phyloP scores from a whole-genome alignment of 2,888 invertebrate species.

The Torymus auratus region DNA sequence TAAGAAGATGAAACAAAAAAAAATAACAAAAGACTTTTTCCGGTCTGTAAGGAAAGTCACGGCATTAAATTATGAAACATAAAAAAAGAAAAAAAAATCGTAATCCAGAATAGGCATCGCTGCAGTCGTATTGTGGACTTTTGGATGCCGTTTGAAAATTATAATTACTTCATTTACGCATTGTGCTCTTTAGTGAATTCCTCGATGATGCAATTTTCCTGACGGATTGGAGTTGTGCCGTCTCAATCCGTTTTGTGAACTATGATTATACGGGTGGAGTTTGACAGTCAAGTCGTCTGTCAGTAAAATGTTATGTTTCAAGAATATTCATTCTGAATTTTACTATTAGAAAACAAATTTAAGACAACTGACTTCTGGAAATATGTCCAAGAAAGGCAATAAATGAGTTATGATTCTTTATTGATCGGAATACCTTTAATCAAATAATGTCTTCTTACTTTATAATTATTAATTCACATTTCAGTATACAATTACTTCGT shows the following conservation, averaged over 20 bases:
- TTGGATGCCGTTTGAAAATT: constrained; percentile 75
- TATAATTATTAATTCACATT: constrained; percentile 14
- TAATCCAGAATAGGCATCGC: constrained; percentile 77
- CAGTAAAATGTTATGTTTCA: constrained; percentile 41
- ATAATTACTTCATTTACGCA: constrained; percentile 62
- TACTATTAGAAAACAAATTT: constrained; percentile 51
- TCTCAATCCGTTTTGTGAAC: constrained; percentile 38
- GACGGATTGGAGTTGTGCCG: constrained; percentile 18
- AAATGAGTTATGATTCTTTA: background rate
- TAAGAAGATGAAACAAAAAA: constrained; percentile 58
- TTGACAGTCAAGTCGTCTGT: constrained; percentile 52
- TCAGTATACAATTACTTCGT: constrained; percentile 11
- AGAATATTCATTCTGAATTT: constrained; percentile 21
- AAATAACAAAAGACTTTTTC: constrained; percentile 57
- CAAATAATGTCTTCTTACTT: constrained; percentile 15
- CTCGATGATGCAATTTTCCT: constrained; percentile 40
- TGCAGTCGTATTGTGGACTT: constrained; percentile 78
- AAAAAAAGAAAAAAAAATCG: constrained; percentile 60
- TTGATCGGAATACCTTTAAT: constrained; percentile 14
- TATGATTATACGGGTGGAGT: constrained; percentile 43
- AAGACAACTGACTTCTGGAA: constrained; percentile 38
- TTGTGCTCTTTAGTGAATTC: constrained; percentile 47
- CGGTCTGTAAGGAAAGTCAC: constrained; percentile 62
- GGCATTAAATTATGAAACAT: constrained; percentile 52
- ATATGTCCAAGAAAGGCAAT: constrained; percentile 24